phyloP scores from a whole-genome alignment of 64 coral and sea anemone species.

The Dendronephthya gigantea region DNA sequence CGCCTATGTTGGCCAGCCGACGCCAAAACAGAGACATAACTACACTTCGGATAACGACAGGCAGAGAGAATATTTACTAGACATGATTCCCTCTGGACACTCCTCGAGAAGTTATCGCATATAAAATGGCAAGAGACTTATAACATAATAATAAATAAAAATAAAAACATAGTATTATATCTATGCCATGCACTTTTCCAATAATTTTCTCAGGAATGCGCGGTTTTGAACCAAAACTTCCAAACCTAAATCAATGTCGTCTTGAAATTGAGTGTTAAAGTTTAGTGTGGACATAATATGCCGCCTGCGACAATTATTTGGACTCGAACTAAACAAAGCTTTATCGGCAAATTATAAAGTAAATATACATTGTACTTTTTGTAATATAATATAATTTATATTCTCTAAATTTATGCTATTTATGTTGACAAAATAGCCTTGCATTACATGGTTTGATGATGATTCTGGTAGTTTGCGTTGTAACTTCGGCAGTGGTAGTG shows the following conservation, averaged over 20 bases:
- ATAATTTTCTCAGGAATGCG: background rate
- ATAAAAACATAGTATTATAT: too few species aligned
- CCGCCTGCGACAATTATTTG: background rate
- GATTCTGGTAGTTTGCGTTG: background rate
- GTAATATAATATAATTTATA: slow-evolving; percentile 13
- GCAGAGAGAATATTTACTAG: slow-evolving; percentile 80
- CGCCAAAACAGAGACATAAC: slow-evolving; percentile 80
- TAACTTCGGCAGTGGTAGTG: background rate
- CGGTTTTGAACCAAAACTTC: background rate
- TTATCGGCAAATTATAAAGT: background rate
- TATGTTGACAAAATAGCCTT: background rate
- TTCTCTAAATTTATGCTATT: slow-evolving; percentile 8
- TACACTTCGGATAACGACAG: slow-evolving; percentile 59
- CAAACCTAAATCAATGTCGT: background rate
- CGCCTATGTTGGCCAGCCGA: slow-evolving; percentile 55
- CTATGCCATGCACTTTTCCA: too few species aligned
- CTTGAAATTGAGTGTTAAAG: background rate
- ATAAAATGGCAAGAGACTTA: too few species aligned
- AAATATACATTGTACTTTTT: background rate
- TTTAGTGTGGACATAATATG: background rate
- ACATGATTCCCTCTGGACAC: slow-evolving; percentile 82
- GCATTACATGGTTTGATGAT: background rate
- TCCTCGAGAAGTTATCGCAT: background rate
- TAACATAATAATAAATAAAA: too few species aligned
- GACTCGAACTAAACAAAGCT: background rate